Percentiles rank a stretch among this genome's conserved stretches.
These are phyloP conservation scores for Onychostruthus taczanowskii DNA, from an alignment of 2,113 vertebrate species.

Conservation along the genomic window DNA sequence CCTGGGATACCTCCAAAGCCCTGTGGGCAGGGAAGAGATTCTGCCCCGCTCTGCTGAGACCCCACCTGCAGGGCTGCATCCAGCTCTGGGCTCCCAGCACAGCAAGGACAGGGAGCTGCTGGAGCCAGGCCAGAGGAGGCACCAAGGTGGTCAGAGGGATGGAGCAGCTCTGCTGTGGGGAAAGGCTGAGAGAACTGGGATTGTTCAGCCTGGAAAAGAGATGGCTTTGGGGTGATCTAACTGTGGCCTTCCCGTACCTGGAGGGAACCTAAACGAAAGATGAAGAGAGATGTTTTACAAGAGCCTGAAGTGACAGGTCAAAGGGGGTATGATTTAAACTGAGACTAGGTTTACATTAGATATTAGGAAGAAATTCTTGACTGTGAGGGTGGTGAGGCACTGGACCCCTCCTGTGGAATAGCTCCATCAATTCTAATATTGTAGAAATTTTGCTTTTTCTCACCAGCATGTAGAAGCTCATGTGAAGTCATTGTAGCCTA, in stretches of 20 bases:
- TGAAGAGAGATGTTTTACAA: neutral
- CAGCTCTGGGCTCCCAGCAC: neutral
- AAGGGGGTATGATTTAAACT: no score
- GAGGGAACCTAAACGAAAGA: neutral
- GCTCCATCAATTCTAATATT: neutral
- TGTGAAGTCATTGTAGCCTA: neutral
- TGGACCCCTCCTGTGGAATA: neutral
- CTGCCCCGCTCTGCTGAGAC: neutral
- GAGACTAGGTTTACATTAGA: neutral
- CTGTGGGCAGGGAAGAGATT: neutral
- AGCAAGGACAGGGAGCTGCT: neutral
- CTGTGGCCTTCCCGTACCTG: accelerated
- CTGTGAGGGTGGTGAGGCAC: neutral
- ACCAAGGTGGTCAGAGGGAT: neutral
- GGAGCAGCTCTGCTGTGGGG: neutral
- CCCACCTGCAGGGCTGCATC: neutral
- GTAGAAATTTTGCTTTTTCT: neutral
- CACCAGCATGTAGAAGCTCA: neutral
- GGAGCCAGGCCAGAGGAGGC: no score
- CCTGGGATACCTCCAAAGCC: neutral
- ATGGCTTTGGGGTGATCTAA: accelerated
- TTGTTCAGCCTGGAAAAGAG: accelerated
- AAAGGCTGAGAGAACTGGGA: accelerated
- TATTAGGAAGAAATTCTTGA: neutral
- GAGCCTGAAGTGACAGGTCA: neutral